Evolutionary conservation across 2,113 vertebrate species (phyloP).

Genomic region (Tyrannus savana): DNA sequence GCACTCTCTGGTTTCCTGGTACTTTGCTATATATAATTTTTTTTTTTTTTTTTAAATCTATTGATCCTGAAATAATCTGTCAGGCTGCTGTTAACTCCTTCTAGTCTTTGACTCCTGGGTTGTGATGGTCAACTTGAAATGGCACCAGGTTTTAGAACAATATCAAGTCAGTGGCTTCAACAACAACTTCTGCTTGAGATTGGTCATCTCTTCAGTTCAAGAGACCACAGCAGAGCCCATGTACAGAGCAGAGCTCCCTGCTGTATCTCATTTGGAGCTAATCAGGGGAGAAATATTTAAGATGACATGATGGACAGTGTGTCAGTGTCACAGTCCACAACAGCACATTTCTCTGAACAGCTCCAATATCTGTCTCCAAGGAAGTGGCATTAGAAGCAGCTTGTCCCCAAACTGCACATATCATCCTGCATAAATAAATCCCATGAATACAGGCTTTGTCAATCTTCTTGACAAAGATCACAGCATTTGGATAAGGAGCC

Average conservation of each 20-base stretch:
- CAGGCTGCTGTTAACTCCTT: background rate
- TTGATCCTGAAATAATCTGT: background rate
- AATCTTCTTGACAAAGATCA: constrained; percentile 53
- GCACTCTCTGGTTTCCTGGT: background rate
- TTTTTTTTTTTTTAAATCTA: background rate
- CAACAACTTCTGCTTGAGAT: background rate
- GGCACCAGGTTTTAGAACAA: background rate
- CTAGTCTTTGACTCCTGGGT: background rate
- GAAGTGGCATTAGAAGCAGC: background rate
- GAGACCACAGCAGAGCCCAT: background rate
- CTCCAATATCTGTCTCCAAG: background rate
- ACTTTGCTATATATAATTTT: background rate
- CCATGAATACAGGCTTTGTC: constrained; percentile 16
- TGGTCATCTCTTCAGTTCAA: background rate
- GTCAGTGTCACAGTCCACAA: background rate
- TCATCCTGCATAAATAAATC: background rate
- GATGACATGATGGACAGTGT: constrained; percentile 6
- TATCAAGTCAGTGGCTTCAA: background rate
- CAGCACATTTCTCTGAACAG: constrained; percentile 20
- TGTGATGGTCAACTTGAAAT: background rate
- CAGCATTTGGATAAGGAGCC: constrained; percentile 15
- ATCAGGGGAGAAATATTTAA: background rate
- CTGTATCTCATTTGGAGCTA: background rate
- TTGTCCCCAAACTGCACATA: background rate
- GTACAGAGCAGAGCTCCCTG: background rate